Evolutionary conservation across 1,140 invertebrate species (phyloP).

Genomic region (Caenorhabditis brenneri): DNA sequence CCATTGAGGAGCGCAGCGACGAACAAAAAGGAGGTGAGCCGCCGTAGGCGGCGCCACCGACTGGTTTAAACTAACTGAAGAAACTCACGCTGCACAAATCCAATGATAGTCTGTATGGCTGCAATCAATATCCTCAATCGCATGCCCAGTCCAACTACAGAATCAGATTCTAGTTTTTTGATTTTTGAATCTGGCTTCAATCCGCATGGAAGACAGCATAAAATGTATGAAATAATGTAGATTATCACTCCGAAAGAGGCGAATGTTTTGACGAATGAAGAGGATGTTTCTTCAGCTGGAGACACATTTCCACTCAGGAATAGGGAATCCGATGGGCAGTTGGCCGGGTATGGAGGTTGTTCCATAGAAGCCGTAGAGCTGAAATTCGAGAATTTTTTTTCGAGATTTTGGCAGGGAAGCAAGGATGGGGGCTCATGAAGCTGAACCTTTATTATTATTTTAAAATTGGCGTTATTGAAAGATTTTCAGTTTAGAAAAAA

Average conservation of each 20-base stretch:
- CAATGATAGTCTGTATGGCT: background rate
- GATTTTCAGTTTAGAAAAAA: background rate
- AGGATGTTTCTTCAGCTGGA: background rate
- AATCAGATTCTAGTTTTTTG: constrained; percentile 16
- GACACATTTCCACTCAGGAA: constrained; percentile 13
- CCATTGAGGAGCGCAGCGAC: too few species aligned
- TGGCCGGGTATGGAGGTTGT: background rate
- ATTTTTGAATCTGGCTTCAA: background rate
- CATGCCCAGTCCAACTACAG: constrained; percentile 13
- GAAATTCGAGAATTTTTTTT: constrained; percentile 50
- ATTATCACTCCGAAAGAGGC: background rate
- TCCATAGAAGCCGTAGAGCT: too few species aligned
- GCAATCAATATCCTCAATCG: background rate
- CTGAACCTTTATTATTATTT: too few species aligned
- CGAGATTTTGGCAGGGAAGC: too few species aligned
- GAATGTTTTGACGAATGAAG: constrained; percentile 6
- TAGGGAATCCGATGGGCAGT: background rate
- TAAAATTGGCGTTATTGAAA: too few species aligned
- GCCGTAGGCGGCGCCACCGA: too few species aligned
- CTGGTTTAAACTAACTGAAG: too few species aligned
- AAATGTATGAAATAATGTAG: background rate
- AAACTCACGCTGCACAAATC: constrained; percentile 5
- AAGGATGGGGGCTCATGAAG: too few species aligned
- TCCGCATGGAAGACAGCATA: constrained; percentile 19
- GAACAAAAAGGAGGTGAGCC: too few species aligned